Base-by-base conservation (phyloP, 1,140 invertebrate genomes). In the Paraescarpia echinospica region DNA sequence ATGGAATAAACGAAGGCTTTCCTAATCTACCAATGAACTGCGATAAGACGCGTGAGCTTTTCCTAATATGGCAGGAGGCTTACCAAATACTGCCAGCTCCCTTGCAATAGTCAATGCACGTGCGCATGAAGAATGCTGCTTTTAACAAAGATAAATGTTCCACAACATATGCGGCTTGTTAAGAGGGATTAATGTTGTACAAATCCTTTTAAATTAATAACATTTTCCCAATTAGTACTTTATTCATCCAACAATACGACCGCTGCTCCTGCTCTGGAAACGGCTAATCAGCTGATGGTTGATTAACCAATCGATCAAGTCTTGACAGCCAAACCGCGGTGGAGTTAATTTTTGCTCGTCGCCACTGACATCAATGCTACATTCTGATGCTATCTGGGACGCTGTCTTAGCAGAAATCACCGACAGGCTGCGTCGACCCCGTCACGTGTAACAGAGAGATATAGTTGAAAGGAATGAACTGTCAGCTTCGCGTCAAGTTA, bases 391-490 rank as follows among this genome's bases (percentile, higher is more conserved):
- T 77, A 77, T 77, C 59, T 12, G 12, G 8, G 22, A 77, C 8
- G 4, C 59, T 77, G 59, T 77, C 59, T 77, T 77, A 77, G 59
- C 59, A 12, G 59, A 77, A 77, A 77, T 77, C 59, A 77, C 59
- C 59, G 59, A 18, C 59, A 77, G 59, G 8, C 59, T 77, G 59
- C 59, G 22, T 77, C 59, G 59, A 77, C 59, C 59, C 59, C 59
- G 59, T 77, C 59, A 77, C 48, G 4, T 31, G 59, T 77, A 77
- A 77, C 22, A 31, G 59, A 77, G 59, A 77, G 59, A 77, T 77
- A 77, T 77, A 77, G 59, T 77, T 77, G 59, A 77, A 77, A 77
- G 59, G 59, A 77, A 77, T 77, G 59, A 77, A 77, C 59, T 77
- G 59, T 77, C 59, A 77, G 59, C 59, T 27, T 77, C 4, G 2